phyloP scores from a whole-genome alignment of 2,888 invertebrate genomes.

The Agrotis ipsilon region DNA sequence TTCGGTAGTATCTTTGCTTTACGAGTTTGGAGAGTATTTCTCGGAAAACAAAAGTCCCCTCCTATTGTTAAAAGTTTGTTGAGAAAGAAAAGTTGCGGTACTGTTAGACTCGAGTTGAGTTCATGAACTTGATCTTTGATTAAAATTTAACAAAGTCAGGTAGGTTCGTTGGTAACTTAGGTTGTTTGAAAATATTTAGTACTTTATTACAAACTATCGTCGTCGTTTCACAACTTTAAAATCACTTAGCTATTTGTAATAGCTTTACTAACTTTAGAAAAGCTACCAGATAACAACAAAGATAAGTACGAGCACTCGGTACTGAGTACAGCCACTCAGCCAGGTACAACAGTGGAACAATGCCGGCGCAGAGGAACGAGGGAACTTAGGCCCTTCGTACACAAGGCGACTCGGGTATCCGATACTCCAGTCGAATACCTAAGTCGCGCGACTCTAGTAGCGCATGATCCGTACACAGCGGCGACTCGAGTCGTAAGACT shows the following conservation, averaged over 20 bases:
- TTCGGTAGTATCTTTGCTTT: slow-evolving; percentile 32
- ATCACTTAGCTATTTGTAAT: neutral
- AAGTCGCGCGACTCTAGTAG: no score
- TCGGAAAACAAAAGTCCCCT: slow-evolving; percentile 19
- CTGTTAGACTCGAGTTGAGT: slow-evolving; percentile 11
- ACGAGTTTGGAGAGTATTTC: slow-evolving; percentile 21
- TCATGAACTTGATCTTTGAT: slow-evolving; percentile 8
- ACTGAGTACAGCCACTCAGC: neutral
- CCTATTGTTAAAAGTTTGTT: slow-evolving; percentile 35
- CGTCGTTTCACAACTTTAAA: neutral
- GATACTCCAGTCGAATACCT: no score
- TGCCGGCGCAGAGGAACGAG: neutral
- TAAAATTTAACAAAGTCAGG: slow-evolving; percentile 3
- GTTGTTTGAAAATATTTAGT: neutral
- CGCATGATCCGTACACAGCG: no score
- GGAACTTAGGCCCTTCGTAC: no score
- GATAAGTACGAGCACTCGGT: neutral
- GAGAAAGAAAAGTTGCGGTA: slow-evolving; percentile 12
- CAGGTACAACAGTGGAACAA: slow-evolving; percentile 1
- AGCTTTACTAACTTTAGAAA: neutral
- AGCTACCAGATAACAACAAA: neutral
- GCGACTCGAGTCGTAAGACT: no score
- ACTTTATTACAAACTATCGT: no score
- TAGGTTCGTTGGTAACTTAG: neutral
- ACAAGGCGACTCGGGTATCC: no score